Conservation (phyloP, 2,113 vertebrate genomes). For the Lasiurus cinereus region DNA sequence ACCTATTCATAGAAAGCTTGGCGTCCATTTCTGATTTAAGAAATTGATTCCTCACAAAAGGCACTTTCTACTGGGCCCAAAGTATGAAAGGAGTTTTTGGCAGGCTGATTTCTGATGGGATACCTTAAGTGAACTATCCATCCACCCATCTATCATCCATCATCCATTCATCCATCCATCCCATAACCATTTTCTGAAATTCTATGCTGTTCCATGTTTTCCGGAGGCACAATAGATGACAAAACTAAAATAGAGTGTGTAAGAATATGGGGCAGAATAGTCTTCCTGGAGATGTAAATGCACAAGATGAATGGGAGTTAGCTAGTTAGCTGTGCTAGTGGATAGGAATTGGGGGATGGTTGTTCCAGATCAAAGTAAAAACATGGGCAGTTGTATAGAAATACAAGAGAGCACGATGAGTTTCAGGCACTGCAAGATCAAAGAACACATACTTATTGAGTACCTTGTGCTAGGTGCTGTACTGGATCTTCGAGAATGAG, state of each 20-base stretch:
- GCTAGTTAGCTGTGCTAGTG: conserved; percentile 27
- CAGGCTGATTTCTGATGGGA: not conserved
- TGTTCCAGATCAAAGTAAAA: not conserved
- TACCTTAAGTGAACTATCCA: not conserved
- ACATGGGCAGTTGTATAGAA: not conserved
- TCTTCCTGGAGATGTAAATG: not conserved
- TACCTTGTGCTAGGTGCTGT: not conserved
- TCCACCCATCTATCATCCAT: not conserved
- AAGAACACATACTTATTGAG: not conserved
- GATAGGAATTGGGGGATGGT: not conserved
- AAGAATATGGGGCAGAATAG: not conserved
- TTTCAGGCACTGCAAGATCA: not conserved
- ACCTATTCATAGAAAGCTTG: conserved; percentile 31
- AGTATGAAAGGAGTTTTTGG: not conserved
- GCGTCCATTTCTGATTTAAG: not conserved
- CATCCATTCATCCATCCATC: not conserved
- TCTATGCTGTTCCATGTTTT: not conserved
- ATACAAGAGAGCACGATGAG: not conserved
- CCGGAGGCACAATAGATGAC: not conserved
- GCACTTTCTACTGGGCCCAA: not conserved
- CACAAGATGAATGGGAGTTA: not conserved
- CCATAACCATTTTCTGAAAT: not conserved
- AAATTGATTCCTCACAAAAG: not conserved
- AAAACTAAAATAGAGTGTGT: not conserved
- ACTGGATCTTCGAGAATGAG: not conserved